Conservation (phyloP, 1,140 invertebrate genomes). For the Platyura marginata region DNA sequence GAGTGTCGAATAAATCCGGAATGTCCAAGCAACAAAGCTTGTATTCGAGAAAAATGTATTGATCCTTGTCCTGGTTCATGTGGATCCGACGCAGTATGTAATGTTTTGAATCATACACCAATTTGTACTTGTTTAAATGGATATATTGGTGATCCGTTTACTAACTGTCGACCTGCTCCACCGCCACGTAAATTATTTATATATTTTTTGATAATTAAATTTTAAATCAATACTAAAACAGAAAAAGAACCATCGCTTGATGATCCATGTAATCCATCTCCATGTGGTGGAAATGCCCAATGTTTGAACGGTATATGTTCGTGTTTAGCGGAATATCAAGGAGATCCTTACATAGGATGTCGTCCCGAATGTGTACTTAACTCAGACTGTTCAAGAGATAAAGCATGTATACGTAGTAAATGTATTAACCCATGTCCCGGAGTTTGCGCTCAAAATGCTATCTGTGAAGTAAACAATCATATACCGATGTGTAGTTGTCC, state of each 20-base stretch:
- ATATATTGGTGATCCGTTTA: conserved; percentile 52
- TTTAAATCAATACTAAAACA: conserved; percentile 15
- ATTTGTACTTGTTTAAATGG: conserved; percentile 48
- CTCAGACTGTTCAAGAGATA: conserved; percentile 44
- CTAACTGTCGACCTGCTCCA: conserved; percentile 25
- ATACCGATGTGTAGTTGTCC: conserved; percentile 56
- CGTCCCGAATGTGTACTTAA: conserved; percentile 47
- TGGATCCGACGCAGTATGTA: conserved; percentile 46
- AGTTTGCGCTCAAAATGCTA: conserved; percentile 54
- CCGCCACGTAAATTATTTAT: no score
- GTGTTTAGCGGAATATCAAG: conserved; percentile 45
- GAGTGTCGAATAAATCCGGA: conserved; percentile 55
- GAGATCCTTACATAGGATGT: conserved; percentile 44
- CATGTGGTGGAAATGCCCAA: conserved; percentile 59
- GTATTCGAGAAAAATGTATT: conserved; percentile 47
- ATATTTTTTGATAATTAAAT: neutral
- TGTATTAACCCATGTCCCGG: conserved; percentile 49
- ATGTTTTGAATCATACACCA: conserved; percentile 50
- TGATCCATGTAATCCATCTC: conserved; percentile 51
- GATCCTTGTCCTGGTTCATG: conserved; percentile 56
- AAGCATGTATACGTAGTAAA: conserved; percentile 54
- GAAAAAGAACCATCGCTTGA: conserved; percentile 26
- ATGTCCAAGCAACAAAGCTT: conserved; percentile 45
- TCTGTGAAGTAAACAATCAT: conserved; percentile 57
- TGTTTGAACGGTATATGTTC: conserved; percentile 54